Evolutionary conservation across 92 coral and sea anemone genomes (phyloP), one percentile per base, ranked within the genome.

Genomic region (Parazoanthus darwini): DNA sequence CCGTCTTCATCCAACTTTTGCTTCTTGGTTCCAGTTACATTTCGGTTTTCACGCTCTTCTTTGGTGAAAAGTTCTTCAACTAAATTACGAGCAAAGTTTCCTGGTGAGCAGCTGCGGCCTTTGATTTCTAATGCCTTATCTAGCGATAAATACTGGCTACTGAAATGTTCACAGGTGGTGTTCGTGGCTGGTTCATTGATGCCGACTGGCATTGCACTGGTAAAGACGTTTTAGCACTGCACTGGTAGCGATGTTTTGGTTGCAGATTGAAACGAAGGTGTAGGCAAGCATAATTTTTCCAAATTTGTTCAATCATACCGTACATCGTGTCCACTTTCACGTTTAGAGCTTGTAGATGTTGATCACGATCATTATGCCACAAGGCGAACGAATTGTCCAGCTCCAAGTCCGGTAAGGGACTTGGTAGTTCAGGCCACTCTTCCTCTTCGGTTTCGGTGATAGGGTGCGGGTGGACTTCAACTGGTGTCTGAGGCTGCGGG

Each of bases 21-120:
- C 23, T 65, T 8, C 22, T 37, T 38, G 3, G 77, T 72, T 2
- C 59, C 76, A 37, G 26, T 82, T 18, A 80, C 43, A 58, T 82
- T 37, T 1, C 29, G 6, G 22, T 59, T 81, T 7, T 4, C 10
- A 16, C 85, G 36, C 13, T 81, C 50, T 80, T 80, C 85, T 37
- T 81, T 81, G 15, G 73, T 29, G 38, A 81, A 81, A 29, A 59
- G 33, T 29, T 29, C 35, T 56, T 43, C 15, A 29, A 29, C 59
- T 67, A 18, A 81, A 50, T 80, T 80, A 8, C 38, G 15, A 3
- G 74, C 72, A 36, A 58, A 81, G n/a, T 81, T 80, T 18, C 44
- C 46, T 13, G 85, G 14, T 5, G 85, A 80, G 29, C 85, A 80
- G 29, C 71, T 80, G 39, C 72, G 85, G 8, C 85, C 85, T 80